These are phyloP conservation scores for Dendrolimus kikuchii DNA, from an alignment of 1,140 invertebrate species.

Conservation along the genomic window DNA sequence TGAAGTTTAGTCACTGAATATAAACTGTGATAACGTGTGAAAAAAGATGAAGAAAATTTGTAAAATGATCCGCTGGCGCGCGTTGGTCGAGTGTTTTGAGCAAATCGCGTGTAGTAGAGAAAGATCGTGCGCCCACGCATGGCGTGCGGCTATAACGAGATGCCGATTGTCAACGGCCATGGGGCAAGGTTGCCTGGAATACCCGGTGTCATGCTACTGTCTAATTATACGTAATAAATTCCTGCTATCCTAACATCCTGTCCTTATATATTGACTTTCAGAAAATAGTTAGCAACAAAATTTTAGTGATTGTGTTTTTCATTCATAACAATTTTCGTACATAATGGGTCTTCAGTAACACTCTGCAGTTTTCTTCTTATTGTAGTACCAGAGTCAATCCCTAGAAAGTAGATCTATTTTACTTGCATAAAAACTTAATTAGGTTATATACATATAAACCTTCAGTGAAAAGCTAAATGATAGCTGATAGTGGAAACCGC, in stretches of 20 bases:
- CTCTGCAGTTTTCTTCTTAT: no score
- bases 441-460: no score
- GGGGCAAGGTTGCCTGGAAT: slow-evolving; percentile 59
- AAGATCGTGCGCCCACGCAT: slow-evolving; percentile 57
- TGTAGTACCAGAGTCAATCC: no score
- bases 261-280: no score
- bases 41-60: slow-evolving; percentile 25
- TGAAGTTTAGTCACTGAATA: not conserved
- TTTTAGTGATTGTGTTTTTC: no score
- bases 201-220: slow-evolving; percentile 7
- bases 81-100: slow-evolving; percentile 51
- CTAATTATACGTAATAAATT: not conserved
- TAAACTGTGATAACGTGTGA: slow-evolving; percentile 7
- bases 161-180: slow-evolving; percentile 48
- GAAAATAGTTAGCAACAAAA: no score
- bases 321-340: no score
- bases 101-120: slow-evolving; percentile 40
- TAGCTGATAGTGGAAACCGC: no score
- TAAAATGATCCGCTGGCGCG: slow-evolving; percentile 36
- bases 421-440: no score
- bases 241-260: not conserved
- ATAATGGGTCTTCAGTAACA: no score
- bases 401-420: no score
- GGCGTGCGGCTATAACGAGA: slow-evolving; percentile 49
- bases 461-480: no score